Base-by-base conservation (phyloP, 2,888 invertebrate species). In the Cantharis flavilabris region DNA sequence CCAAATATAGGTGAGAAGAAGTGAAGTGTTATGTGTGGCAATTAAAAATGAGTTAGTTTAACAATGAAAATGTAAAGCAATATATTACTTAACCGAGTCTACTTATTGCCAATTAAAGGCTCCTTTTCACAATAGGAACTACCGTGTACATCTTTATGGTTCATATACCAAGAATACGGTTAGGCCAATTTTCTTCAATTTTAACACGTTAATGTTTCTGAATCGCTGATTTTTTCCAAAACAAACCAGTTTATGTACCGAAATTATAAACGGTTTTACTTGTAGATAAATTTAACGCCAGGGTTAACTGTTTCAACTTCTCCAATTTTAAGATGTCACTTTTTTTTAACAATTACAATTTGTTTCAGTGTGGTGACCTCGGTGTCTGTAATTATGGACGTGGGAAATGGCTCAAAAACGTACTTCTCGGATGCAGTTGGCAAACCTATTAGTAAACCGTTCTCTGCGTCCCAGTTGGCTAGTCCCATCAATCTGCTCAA, bases 401-500 rank as follows among this genome's bases (percentile, higher is more conserved):
- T 88, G 70, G 89, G 88, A 67, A 91, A 92, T 83, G 91, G 91
- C 77, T 90, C 88, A 62, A 89, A 92, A 83, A 92, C 93, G 2
- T 91, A 92, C 82, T 91, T 92, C 78, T 92, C 93, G 0, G 94
- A 94, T 86, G 93, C 94, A 1, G 89, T 93, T 3, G 94, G 94
- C 0, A 92, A 92, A 82, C 92, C 92, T 23, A 87, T 93, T 71
- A 91, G 91, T n/a, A 93, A 91, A 83, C 94, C 93, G 69, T 90
- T 90, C 69, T 89, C 86, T 79, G 92, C 91, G 65, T 89, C 92
- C 7, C 91, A 93, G 79, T 91, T 94, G 3, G 94, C 94, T n/a
- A 96, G 95, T 79, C 96, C 96, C 0, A 95, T 94, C 0, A 93
- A 93, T 83, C 89, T 96, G 0, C 88, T 96, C 7, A 94, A 94